Evolutionary conservation across 2,113 vertebrate species (phyloP).

Genomic region (Phylloscopus trochilus): DNA sequence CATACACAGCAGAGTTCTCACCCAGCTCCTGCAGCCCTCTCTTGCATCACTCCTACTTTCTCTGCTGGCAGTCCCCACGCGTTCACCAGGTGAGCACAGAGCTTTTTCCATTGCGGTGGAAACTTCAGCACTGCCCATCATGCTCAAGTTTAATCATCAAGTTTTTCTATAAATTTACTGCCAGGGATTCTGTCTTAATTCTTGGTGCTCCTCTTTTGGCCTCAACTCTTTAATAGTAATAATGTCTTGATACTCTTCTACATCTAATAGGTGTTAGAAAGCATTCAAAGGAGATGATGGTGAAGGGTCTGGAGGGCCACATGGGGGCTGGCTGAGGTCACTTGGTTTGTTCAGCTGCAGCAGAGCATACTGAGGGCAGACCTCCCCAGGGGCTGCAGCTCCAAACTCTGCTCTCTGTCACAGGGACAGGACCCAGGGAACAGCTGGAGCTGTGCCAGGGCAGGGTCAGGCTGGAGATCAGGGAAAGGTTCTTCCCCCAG

Average conservation of each 20-base stretch:
- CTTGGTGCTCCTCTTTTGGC: not conserved
- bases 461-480: rapidly evolving
- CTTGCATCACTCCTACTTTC: not conserved
- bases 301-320: too few species aligned
- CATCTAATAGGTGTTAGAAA: too few species aligned
- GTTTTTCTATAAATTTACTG: not conserved
- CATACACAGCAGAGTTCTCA: not conserved
- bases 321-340: rapidly evolving
- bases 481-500: not conserved
- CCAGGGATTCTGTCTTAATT: not conserved
- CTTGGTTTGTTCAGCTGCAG: not conserved
- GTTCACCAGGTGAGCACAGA: not conserved
- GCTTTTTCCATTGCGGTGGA: not conserved
- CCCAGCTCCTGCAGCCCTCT: not conserved
- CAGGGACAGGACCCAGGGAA: not conserved
- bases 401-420: not conserved
- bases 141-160: not conserved
- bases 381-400: rapidly evolving
- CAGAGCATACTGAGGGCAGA: not conserved
- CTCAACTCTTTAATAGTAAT: not conserved
- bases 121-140: not conserved
- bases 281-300: not conserved
- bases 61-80: not conserved
- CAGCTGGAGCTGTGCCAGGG: rapidly evolving
- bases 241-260: not conserved